A percentile compares a stretch with the other conserved stretches of the same genome.
These are phyloP conservation scores for Brachypodius melanocephalos DNA, from an alignment of 2,113 vertebrate genomes.

Conservation along the genomic window DNA sequence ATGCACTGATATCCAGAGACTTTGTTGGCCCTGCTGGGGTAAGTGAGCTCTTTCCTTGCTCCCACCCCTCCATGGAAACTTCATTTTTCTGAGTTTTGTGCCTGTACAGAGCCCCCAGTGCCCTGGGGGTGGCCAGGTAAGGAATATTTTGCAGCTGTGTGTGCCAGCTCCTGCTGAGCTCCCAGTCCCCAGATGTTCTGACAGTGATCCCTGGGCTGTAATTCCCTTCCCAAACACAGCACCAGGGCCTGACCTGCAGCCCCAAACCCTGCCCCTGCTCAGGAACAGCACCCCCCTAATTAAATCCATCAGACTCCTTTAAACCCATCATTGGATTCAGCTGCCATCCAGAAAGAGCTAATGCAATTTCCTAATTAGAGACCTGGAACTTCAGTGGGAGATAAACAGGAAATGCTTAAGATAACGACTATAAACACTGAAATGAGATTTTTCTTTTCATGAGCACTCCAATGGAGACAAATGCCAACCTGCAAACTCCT, in stretches of 20 bases:
- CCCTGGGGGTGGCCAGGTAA: accelerated
- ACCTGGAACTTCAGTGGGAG: neutral
- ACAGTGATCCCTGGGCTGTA: accelerated
- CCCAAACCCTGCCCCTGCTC: neutral
- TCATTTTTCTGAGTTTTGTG: accelerated
- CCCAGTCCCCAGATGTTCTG: neutral
- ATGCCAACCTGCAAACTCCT: neutral
- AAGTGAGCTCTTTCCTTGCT: neutral
- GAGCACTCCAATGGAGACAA: neutral
- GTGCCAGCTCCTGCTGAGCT: neutral
- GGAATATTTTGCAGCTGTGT: neutral
- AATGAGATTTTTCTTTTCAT: neutral
- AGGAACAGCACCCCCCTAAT: neutral
- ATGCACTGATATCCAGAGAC: neutral
- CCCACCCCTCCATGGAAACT: neutral
- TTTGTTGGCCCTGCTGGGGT: neutral
- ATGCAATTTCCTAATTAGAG: conserved; percentile 4
- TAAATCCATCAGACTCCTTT: neutral
- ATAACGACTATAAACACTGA: neutral
- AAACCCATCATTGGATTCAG: neutral
- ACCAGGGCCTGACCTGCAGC: neutral
- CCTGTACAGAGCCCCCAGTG: neutral
- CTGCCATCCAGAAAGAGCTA: neutral
- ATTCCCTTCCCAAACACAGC: neutral
- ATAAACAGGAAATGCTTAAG: conserved; percentile 51